These are phyloP conservation scores for Diachasma alloeum DNA, from an alignment of 1,140 invertebrate species.

Conservation along the genomic window DNA sequence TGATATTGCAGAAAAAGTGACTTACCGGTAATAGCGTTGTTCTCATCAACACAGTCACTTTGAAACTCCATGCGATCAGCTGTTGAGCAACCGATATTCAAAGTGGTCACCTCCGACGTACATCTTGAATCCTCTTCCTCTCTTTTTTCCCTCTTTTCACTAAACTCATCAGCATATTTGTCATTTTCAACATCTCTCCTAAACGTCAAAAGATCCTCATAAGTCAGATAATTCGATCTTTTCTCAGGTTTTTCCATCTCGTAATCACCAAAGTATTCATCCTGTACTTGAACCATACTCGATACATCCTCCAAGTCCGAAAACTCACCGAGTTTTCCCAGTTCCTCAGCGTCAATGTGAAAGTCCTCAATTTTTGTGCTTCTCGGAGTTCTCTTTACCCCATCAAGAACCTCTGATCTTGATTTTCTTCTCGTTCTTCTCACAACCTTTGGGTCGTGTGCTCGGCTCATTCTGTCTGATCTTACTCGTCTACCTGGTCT, in stretches of 20 bases:
- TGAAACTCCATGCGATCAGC: conserved; percentile 78
- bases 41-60: conserved; percentile 70
- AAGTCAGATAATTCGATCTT: conserved; percentile 42
- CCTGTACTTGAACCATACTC: conserved; percentile 45
- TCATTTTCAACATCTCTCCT: conserved; percentile 48
- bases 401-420: neutral
- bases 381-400: conserved; percentile 26
- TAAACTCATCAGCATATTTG: conserved; percentile 50
- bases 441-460: conserved; percentile 8
- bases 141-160: conserved; percentile 54
- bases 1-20: neutral
- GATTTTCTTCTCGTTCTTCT: conserved; percentile 13
- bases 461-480: conserved; percentile 37
- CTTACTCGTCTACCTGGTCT: conserved; percentile 44
- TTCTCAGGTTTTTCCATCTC: conserved; percentile 46
- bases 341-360: conserved; percentile 44
- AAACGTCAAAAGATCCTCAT: conserved; percentile 46
- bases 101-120: conserved; percentile 66
- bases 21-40: conserved; percentile 63
- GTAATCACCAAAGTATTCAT: conserved; percentile 58
- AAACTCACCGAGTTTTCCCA: conserved; percentile 38
- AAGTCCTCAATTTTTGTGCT: conserved; percentile 48
- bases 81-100: conserved; percentile 74
- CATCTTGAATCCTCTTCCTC: conserved; percentile 54
- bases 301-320: conserved; percentile 46